Evolutionary conservation across 2,888 invertebrate genomes (phyloP), one percentile per base, ranked within the genome.

Genomic region (Hyposoter didymator): DNA sequence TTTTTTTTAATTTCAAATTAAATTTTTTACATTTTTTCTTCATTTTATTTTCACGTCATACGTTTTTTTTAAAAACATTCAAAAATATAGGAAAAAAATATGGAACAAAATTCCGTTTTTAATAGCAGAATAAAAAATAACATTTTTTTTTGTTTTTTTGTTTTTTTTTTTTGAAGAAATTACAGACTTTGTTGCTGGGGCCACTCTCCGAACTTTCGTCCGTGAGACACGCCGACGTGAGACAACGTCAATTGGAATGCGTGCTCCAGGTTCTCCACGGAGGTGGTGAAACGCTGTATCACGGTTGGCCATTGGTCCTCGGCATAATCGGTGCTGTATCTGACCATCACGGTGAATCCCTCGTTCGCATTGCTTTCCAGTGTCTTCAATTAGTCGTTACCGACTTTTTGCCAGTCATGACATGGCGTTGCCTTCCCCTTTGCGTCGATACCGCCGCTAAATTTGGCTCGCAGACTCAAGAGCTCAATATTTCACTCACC

Each of bases 281-380:
- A 52, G 97, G 97, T 87, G 99, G 99, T 0, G 99, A 99, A 93
- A 97, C 97, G 86, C 95, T 99, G 59, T 97, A 97, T 4, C 97
- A 98, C 91, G 99, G 99, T 73, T 99, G 99, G 99, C 99, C 99
- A 32, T 96, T 98, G 85, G 97, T 99, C 91, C 96, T 99, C 90
- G 97, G 97, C 91, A 98, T 99, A 90, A 98, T 99, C 90, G 98
- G 99, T n/a, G 98, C 99, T 83, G 98, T 99, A 67, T 97, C 97
- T 88, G 97, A 98, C 91, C 97, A 98, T 92, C 99, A 99, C 93
- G 98, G 98, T 82, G 99, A 99, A 94, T 97, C 97, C 91, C 94
- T 99, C 89, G 97, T 99, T 89, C 96, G 99, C 52, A 97, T 98
- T 82, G 99, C 99, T 75, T 99, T 99, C 95, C 99, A 99, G 94